Evolutionary conservation across 2,113 vertebrate species (phyloP), one percentile per base, ranked within the genome.

Genomic region (Galemys pyrenaicus): DNA sequence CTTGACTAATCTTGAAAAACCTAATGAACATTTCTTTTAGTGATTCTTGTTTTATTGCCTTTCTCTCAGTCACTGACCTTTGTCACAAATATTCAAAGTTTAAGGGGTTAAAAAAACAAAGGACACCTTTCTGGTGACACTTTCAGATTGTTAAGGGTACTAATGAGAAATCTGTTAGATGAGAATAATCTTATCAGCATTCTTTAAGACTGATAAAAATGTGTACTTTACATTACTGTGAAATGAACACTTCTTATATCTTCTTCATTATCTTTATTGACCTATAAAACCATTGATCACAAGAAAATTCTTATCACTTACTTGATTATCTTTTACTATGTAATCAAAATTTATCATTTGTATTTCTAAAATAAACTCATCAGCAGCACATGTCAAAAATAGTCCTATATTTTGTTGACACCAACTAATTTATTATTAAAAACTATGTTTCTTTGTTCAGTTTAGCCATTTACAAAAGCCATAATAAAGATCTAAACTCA

Each of bases 291-390:
- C 71, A 68, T 22, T 89, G 41, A 89, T 82, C 81, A 13, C 17
- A 89, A 78, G 70, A 90, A 82, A 62, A 73, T 58, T 41, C 30
- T 73, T 65, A 78, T 44, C 35, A 80, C 15, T 17, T 80, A 68
- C 13, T 4, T 86, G 41, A 54, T 89, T 89, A 70, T 78, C 56
- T 83, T 71, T 73, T 92, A 87, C 39, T 90, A 12, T 67, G 5
- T 87, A 77, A 79, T 44, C 13, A 30, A 60, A 87, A n/a, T 77
- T 81, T 83, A 75, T 82, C 8, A 51, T 92, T 95, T 87, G 26
- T 78, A 62, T 78, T 89, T 96, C 26, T 73, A 73, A 92, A 90
- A 73, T 82, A 89, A 71, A 35, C 9, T 75, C 22, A 71, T 92
- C 39, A 35, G 22, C 32, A 90, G 28, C 49, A 78, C 56, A 73